Conservation (phyloP, 2,888 invertebrate genomes). For the Serripes groenlandicus region DNA sequence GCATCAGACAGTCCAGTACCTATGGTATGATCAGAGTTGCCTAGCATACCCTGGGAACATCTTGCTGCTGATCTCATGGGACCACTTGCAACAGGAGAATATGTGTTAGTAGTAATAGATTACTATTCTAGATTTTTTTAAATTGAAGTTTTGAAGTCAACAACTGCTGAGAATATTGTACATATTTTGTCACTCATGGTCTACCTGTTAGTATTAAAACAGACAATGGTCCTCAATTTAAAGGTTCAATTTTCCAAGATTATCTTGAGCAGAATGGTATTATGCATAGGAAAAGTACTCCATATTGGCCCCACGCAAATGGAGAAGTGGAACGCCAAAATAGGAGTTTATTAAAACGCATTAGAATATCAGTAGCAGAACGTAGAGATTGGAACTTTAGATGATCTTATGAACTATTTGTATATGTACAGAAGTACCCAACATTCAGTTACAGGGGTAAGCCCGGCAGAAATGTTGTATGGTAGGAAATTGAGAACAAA, state of each 20-base stretch:
- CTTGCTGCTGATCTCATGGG: constrained; percentile 45
- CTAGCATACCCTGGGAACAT: constrained; percentile 38
- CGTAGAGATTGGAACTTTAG: not conserved
- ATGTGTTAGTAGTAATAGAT: too few species aligned
- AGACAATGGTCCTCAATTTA: not conserved
- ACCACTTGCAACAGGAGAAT: constrained; percentile 24
- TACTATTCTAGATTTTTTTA: too few species aligned
- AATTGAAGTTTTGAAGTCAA: too few species aligned
- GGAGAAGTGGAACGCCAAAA: not conserved
- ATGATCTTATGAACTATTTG: not conserved
- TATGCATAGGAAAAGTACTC: not conserved
- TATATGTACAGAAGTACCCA: not conserved
- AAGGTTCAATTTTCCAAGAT: not conserved
- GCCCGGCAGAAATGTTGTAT: not conserved
- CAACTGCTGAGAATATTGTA: too few species aligned
- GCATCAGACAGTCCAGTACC: constrained; percentile 44
- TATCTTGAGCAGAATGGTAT: not conserved
- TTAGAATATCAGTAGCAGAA: not conserved
- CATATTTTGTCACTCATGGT: not conserved
- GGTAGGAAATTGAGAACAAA: not conserved
- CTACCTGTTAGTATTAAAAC: not conserved
- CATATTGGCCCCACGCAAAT: not conserved
- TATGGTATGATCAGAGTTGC: constrained; percentile 3
- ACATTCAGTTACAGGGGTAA: not conserved
- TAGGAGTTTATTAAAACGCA: not conserved